These are phyloP conservation scores for Knipowitschia caucasica DNA, from an alignment of 2,797 vertebrate genomes.

Conservation along the genomic window DNA sequence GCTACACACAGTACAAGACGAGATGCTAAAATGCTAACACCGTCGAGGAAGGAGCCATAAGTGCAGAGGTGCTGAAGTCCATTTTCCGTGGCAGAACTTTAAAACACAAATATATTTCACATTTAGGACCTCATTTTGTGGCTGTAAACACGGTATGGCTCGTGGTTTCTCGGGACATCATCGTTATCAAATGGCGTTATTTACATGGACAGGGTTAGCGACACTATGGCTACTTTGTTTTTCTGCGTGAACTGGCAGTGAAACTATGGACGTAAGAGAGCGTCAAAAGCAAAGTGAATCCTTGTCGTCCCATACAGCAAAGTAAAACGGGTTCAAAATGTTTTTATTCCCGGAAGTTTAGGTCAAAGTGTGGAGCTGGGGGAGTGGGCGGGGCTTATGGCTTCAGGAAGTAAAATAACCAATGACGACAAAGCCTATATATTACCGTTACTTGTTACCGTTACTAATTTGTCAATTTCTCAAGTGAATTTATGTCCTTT, in stretches of 20 bases:
- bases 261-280: neutral
- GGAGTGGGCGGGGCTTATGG: no score
- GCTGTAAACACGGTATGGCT: conserved; percentile 37
- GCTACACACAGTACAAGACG: conserved; percentile 46
- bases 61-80: neutral
- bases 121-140: conserved; percentile 2
- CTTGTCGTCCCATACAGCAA: neutral
- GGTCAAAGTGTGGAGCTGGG: conserved; percentile 28
- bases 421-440: no score
- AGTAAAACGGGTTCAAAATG: conserved; percentile 34
- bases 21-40: conserved; percentile 43
- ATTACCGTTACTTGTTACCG: no score
- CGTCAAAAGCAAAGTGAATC: neutral
- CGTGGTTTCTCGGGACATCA: conserved; percentile 2
- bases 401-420: no score
- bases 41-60: conserved; percentile 21
- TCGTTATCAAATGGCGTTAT: neutral
- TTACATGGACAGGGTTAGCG: neutral
- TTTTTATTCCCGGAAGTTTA: conserved; percentile 19
- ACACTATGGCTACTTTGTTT: neutral
- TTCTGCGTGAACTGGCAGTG: neutral
- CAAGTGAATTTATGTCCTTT: no score
- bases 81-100: neutral
- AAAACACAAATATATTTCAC: conserved; percentile 5
- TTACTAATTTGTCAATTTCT: no score